Evolutionary conservation across 1,140 invertebrate genomes (phyloP), one percentile per base, ranked within the genome.

Genomic region (Bombus soroeensis): DNA sequence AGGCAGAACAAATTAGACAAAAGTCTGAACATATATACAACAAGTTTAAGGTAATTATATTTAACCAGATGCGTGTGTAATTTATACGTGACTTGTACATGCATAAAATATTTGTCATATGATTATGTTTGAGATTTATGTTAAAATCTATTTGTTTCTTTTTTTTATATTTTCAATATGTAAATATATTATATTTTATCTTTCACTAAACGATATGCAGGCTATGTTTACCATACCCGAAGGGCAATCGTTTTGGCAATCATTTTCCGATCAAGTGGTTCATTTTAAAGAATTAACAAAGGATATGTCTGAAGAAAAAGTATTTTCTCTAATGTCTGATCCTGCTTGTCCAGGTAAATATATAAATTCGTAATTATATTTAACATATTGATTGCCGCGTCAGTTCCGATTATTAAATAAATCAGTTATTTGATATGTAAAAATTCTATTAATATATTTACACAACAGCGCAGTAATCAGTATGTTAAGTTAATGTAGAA

Each of bases 21-120:
- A 97, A 97, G 88, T 97, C 97, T 8, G 96, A 97, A 68, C 89
- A 94, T 3, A 95, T 97, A 41, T 97, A 96, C 87, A 96, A 96
- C 81, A 96, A 96, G 81, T 96, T 97, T 89, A 96, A 96, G 94
- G 96, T 97, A 92, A 93, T 70, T 83, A 70, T 83, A 1, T 70
- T 64, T 64, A 47, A 71, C 10, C 41, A 70, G 87, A 83, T 70
- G 81, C 88, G 2, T 66, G 15, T 32, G 53, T 70, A 28, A n/a
- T 72, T 37, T 81, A 68, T 66, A 57, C 32, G 28, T 13, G 43
- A 62, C 12, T 62, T 18, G 39, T 64, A 43, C 57, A 57, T 32
- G 34, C n/a, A 25, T 57, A 78, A 15, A 41, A 34, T 12, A 83
- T 71, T 1, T 53, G 3, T 4, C 22, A 3, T 68, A 37, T 22